A percentile compares a stretch with the other conserved stretches of the same genome.
These are phyloP conservation scores for Baronia brevicornis DNA, from an alignment of 2,888 invertebrate genomes.

Conservation along the genomic window DNA sequence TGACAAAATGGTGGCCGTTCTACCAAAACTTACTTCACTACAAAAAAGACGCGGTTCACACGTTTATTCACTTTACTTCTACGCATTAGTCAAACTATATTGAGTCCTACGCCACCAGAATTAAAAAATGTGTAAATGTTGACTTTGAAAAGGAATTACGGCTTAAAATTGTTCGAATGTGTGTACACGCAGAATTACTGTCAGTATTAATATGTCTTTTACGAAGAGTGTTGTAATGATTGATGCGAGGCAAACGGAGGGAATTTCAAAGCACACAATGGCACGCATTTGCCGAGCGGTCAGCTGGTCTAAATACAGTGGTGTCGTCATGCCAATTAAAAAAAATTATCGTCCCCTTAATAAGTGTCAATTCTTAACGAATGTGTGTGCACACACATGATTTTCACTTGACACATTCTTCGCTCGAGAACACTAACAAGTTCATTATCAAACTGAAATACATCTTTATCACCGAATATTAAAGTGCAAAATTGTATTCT, in stretches of 20 bases:
- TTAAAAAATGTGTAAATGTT: too few relatives aligned
- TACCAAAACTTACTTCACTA: too few relatives aligned
- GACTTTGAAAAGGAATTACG: neutral
- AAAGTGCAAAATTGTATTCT: conserved; percentile 34
- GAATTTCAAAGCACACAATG: conserved; percentile 63
- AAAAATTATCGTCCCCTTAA: conserved; percentile 72
- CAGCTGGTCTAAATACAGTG: conserved; percentile 54
- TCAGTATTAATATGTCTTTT: too few relatives aligned
- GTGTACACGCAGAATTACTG: too few relatives aligned
- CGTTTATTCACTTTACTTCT: too few relatives aligned
- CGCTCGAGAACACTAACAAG: conserved; percentile 36
- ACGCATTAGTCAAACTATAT: too few relatives aligned
- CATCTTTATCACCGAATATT: conserved; percentile 25
- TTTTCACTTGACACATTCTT: conserved; percentile 72
- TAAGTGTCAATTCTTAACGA: conserved; percentile 76
- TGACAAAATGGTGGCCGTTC: too few relatives aligned
- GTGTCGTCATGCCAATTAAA: conserved; percentile 75
- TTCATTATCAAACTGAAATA: conserved; percentile 27
- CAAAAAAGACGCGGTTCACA: too few relatives aligned
- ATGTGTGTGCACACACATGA: conserved; percentile 73
- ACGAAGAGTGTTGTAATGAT: conserved; percentile 29
- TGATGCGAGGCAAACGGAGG: conserved; percentile 37
- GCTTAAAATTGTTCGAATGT: too few relatives aligned
- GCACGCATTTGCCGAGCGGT: conserved; percentile 47
- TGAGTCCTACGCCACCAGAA: too few relatives aligned